phyloP scores from a whole-genome alignment of 1,140 invertebrate genomes.

The Ips nitidus region DNA sequence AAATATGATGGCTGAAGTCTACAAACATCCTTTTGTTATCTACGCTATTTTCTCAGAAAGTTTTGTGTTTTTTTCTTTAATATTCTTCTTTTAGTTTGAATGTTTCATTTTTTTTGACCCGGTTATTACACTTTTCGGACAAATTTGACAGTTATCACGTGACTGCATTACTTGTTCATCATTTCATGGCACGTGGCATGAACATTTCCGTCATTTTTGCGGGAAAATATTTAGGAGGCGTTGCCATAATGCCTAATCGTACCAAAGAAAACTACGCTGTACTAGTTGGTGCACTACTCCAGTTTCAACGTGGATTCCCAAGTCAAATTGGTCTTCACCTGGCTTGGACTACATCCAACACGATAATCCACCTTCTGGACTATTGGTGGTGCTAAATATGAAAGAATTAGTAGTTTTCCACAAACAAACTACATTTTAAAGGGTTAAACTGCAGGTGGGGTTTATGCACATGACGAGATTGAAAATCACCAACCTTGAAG shows the following conservation, averaged over 20 bases:
- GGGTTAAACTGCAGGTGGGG: slow-evolving; percentile 39
- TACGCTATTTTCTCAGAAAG: too few species aligned
- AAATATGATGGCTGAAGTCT: too few species aligned
- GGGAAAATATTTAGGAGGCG: too few species aligned
- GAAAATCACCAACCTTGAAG: slow-evolving; percentile 52
- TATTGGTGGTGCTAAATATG: slow-evolving; percentile 67
- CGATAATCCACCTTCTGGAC: slow-evolving; percentile 49
- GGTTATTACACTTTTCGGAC: too few species aligned
- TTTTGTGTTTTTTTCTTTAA: too few species aligned
- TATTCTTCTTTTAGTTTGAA: too few species aligned
- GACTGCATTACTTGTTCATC: too few species aligned
- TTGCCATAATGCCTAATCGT: slow-evolving; percentile 56
- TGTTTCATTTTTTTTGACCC: too few species aligned
- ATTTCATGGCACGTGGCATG: too few species aligned
- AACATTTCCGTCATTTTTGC: too few species aligned
- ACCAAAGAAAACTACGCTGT: slow-evolving; percentile 63
- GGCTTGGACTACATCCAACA: slow-evolving; percentile 53
- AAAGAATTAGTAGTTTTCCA: slow-evolving; percentile 49
- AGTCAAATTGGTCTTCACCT: slow-evolving; percentile 62
- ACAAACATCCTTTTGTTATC: too few species aligned
- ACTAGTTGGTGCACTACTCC: slow-evolving; percentile 60
- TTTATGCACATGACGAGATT: slow-evolving; percentile 61
- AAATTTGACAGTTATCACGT: too few species aligned
- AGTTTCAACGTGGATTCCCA: slow-evolving; percentile 62
- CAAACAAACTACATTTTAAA: not conserved